These are phyloP conservation scores for Ctenosaura bakeri DNA, from an alignment of 2,797 vertebrate species.

Conservation along the genomic window DNA sequence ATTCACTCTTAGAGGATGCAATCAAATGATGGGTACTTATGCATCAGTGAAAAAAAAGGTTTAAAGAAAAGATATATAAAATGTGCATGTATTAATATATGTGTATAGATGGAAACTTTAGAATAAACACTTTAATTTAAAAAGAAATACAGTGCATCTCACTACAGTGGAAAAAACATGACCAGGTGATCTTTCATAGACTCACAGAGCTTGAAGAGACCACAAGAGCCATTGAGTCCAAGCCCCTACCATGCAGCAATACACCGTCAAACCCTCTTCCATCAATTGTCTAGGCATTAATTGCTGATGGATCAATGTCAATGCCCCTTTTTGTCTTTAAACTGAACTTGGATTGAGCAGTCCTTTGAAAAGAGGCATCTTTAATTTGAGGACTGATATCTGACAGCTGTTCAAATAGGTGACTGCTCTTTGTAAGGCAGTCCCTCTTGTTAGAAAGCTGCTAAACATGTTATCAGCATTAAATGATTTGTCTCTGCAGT, in stretches of 20 bases:
- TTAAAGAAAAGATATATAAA: neutral
- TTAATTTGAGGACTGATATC: neutral
- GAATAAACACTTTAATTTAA: neutral
- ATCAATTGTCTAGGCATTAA: neutral
- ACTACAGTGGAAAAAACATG: neutral
- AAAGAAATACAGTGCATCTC: neutral
- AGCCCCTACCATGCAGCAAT: no score
- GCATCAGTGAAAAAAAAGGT: no score
- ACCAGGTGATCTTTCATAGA: neutral
- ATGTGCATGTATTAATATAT: neutral
- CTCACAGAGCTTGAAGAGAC: no score
- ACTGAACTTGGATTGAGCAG: neutral
- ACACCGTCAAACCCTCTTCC: neutral
- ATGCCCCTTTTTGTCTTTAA: neutral
- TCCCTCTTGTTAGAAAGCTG: neutral
- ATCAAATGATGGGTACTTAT: no score
- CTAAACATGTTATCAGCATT: neutral
- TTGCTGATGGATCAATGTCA: neutral
- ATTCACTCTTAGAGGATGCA: neutral
- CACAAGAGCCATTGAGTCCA: no score
- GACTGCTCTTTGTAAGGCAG: neutral
- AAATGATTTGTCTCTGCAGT: neutral
- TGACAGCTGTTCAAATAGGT: neutral
- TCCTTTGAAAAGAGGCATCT: neutral
- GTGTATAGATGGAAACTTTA: neutral